A percentile compares a stretch with the other conserved stretches of the same genome.
Conservation (phyloP, 2,797 vertebrate genomes). For the Propithecus perrieri region DNA sequence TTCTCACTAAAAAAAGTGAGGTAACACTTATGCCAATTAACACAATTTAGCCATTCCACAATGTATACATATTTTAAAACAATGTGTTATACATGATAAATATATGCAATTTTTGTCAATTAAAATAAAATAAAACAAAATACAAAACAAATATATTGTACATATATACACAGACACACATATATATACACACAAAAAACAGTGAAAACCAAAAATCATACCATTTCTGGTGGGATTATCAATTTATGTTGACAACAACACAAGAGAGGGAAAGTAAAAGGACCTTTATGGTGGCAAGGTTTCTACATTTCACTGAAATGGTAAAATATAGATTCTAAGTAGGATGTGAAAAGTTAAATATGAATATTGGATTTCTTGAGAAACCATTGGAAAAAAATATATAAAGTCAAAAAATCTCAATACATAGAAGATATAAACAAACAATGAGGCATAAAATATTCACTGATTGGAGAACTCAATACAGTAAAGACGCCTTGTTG, state of each 20-base stretch:
- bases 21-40: neutral
- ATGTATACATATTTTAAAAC: neutral
- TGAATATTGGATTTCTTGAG: neutral
- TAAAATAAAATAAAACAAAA: neutral
- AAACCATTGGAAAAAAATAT: neutral
- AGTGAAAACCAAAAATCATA: neutral
- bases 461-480: neutral
- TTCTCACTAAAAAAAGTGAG: neutral
- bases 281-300: neutral
- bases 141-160: neutral
- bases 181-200: neutral
- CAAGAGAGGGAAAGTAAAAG: neutral
- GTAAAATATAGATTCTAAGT: conserved; percentile 23
- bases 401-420: neutral
- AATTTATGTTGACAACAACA: neutral
- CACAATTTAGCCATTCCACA: neutral
- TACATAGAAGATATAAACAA: neutral
- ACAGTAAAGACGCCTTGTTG: neutral
- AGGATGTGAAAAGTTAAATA: neutral
- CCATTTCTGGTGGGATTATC: neutral
- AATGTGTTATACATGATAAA: neutral
- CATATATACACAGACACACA: neutral
- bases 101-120: neutral
- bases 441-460: neutral
- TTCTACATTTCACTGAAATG: neutral